Evolutionary conservation across 2,113 vertebrate genomes (phyloP), one percentile per base, ranked within the genome.

Genomic region (Dipodomys stephensi): DNA sequence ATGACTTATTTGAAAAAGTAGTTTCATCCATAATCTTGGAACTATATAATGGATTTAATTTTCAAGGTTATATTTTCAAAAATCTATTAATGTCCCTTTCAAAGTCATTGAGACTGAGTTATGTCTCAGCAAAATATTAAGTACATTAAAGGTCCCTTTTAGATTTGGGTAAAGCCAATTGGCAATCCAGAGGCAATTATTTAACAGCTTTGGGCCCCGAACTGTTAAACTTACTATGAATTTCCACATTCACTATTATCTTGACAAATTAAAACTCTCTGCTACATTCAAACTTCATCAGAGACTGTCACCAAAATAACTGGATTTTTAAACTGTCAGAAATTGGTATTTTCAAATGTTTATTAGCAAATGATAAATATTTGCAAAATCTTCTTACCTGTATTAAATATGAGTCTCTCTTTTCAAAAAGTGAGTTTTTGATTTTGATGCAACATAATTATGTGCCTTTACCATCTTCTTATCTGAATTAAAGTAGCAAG

Each of bases 1-100:
- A 97, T 82, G 27, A 81, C 53, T 80, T 97, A 96, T 97, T 96
- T 97, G 92, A 95, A 92, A 97, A 95, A 96, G 87, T 69, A 97
- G 57, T 57, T 96, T 93, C 73, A 94, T 94, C 96, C 27, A 28
- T 91, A 93, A 97, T 85, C 82, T 91, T 74, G 13, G 92, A 97
- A 97, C 93, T 95, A 95, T 83, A 95, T 94, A 97, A 97, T 53
- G 23, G 74, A 84, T 97, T 98, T 98, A 88, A 96, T 97, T 95
- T 98, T 88, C 92, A 97, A 97, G 88, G 89, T 95, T 96, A 77
- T 94, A 85, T 93, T 93, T 91, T 94, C 77, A 97, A 68, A 95
- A 97, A 97, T 94, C 68, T 95, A 72, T 91, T 97, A 90, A 97
- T 95, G 62, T 95, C 96, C 90, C 74, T 83, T 96, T 97, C 94